phyloP scores from a whole-genome alignment of 2,797 vertebrate genomes.

The Sebastes hubbsi region DNA sequence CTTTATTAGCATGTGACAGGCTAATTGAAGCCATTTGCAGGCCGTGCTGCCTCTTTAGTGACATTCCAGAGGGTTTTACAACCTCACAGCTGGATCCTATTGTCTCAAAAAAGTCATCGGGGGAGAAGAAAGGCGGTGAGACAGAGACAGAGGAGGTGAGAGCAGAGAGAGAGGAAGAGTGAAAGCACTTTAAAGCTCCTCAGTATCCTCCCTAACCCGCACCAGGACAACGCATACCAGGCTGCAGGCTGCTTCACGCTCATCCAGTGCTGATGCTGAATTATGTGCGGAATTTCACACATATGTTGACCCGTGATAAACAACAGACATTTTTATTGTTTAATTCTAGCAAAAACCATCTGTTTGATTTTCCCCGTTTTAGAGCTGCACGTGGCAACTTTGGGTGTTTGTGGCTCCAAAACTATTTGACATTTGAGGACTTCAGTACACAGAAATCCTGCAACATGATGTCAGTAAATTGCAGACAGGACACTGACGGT shows the following conservation, averaged over 20 bases:
- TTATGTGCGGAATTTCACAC: constrained; percentile 72
- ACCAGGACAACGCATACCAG: constrained; percentile 47
- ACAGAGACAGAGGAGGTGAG: constrained; percentile 58
- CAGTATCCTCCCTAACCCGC: constrained; percentile 40
- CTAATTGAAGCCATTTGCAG: constrained; percentile 82
- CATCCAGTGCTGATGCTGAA: constrained; percentile 48
- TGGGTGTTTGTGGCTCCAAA: constrained; percentile 7
- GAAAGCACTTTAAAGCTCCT: constrained; percentile 51
- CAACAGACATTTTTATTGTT: constrained; percentile 67
- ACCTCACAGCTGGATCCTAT: constrained; percentile 81
- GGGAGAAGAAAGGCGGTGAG: constrained; percentile 51
- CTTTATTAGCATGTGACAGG: constrained; percentile 78
- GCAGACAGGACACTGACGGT: not conserved
- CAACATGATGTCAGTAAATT: constrained; percentile 21
- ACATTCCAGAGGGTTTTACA: constrained; percentile 77
- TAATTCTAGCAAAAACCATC: constrained; percentile 52
- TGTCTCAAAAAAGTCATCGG: constrained; percentile 63
- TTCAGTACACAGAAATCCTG: constrained; percentile 15
- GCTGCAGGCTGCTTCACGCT: constrained; percentile 38
- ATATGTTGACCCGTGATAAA: constrained; percentile 61
- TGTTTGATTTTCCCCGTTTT: constrained; percentile 50
- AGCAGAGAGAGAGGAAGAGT: constrained; percentile 54
- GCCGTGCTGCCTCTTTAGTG: constrained; percentile 69
- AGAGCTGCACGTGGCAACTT: constrained; percentile 34
- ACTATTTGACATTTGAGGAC: constrained; percentile 9